These are phyloP conservation scores for Halocynthia aurantium DNA, from an alignment of 23 tunicate species.

Conservation along the genomic window DNA sequence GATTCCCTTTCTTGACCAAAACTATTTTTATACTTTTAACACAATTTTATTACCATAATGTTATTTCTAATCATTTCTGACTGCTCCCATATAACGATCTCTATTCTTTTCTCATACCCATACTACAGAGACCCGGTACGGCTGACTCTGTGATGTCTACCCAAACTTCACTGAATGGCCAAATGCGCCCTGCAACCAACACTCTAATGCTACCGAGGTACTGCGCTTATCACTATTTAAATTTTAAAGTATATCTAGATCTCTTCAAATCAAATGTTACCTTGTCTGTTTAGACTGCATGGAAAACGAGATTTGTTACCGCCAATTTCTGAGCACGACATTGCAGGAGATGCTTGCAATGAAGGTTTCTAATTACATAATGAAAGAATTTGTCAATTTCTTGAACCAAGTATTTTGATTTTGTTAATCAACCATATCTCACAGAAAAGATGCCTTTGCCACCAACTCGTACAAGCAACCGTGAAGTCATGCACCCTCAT, in stretches of 20 bases:
- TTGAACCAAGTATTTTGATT: no score
- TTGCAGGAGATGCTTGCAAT: conserved; percentile 26
- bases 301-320: conserved; percentile 56
- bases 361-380: conserved; percentile 5
- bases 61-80: no score
- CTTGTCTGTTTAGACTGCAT: conserved; percentile 37
- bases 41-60: no score
- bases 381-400: no score
- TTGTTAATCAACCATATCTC: not conserved
- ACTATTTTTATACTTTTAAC: no score
- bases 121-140: conserved; percentile 78
- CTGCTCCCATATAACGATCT: not conserved
- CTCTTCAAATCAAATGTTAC: not conserved
- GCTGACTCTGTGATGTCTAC: conserved; percentile 95
- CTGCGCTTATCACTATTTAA: not conserved
- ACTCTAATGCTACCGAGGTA: conserved; percentile 81
- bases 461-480: conserved; percentile 31
- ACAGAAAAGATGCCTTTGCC: conserved; percentile 52
- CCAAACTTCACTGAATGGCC: conserved; percentile 67
- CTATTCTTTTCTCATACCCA: not conserved
- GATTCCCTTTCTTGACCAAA: no score
- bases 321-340: conserved; percentile 55
- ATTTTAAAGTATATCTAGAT: not conserved
- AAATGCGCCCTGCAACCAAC: conserved; percentile 72
- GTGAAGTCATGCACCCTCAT: conserved; percentile 62